Base-by-base conservation (phyloP, 92 coral and sea anemone species). In the Phymanthus crucifer region DNA sequence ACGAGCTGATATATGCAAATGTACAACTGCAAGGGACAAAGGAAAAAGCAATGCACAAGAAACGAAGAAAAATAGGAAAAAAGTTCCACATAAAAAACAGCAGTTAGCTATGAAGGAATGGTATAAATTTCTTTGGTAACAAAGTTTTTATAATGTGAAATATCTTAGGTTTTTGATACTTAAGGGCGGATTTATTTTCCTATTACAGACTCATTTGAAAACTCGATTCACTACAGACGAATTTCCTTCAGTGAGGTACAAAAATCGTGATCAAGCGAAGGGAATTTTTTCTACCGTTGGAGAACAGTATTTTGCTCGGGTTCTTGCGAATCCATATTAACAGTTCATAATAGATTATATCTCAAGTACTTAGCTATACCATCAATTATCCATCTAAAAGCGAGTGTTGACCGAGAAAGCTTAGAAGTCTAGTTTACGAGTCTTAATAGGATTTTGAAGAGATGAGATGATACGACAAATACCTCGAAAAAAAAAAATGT, bases 371-470 rank as follows among this genome's bases (percentile, higher is more conserved):
- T 18, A 34, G 29, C 68, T 29, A 27, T 61, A 27, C 32, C 68
- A 61, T 61, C 68, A 61, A 61, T 61, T 61, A 61, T 26, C 32
- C 34, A 61, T 61, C 68, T 24, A 61, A 61, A 61, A 61, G 33
- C 32, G 1, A 61, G 29, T n/a, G 68, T 61, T 18, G 34, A 61
- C 64, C 68, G 11, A 27, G 23, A 24, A 61, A 61, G 34, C 32
- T 61, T 61, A 29, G 32, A 61, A 61, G 33, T n/a, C n/a, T n/a
- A n/a, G n/a, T n/a, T n/a, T n/a, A n/a, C n/a, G n/a, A n/a, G n/a
- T 61, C 68, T 29, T 61, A 61, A 61, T 61, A 29, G 68, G 68
- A 61, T 61, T 29, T 24, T 10, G 68, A 54, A n/a, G 68, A 61
- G 68, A 24, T 24, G 68, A 54, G 64, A 54, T 21, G 64, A 54